Conservation (phyloP, 30 jellyfish, hydroid and myxozoan species). For the Turritopsis rubra region DNA sequence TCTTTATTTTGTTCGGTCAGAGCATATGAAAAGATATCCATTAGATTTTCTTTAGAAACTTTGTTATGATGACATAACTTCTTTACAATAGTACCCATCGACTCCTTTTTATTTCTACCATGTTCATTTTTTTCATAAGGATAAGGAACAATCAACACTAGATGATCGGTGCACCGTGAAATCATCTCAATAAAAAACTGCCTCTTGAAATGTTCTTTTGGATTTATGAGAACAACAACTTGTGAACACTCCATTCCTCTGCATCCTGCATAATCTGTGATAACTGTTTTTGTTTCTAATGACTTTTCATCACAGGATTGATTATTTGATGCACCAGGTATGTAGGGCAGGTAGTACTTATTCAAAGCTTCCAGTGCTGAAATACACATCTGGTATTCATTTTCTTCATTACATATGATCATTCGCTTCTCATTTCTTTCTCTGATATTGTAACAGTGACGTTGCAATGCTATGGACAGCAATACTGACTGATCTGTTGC, state of each 20-base stretch:
- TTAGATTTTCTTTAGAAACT: neutral
- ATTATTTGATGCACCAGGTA: neutral
- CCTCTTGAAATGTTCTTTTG: conserved; percentile 1
- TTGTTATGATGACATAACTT: neutral
- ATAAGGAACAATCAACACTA: neutral
- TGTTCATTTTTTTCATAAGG: neutral
- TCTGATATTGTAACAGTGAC: neutral
- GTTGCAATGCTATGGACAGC: neutral
- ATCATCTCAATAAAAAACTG: neutral
- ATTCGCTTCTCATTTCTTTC: neutral
- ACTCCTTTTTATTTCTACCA: neutral
- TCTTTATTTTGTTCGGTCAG: neutral
- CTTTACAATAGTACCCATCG: neutral
- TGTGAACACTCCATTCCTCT: conserved; percentile 10
- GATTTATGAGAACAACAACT: neutral
- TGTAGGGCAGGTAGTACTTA: neutral
- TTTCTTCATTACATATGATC: neutral
- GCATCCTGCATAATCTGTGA: neutral
- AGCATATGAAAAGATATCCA: neutral
- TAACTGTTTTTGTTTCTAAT: neutral
- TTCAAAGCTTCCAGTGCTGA: neutral
- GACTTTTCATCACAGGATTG: neutral
- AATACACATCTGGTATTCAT: neutral
- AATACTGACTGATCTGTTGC: neutral
- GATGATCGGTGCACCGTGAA: neutral